phyloP scores from a whole-genome alignment of 2,888 invertebrate genomes.

The Hirtodrosophila cameraria region DNA sequence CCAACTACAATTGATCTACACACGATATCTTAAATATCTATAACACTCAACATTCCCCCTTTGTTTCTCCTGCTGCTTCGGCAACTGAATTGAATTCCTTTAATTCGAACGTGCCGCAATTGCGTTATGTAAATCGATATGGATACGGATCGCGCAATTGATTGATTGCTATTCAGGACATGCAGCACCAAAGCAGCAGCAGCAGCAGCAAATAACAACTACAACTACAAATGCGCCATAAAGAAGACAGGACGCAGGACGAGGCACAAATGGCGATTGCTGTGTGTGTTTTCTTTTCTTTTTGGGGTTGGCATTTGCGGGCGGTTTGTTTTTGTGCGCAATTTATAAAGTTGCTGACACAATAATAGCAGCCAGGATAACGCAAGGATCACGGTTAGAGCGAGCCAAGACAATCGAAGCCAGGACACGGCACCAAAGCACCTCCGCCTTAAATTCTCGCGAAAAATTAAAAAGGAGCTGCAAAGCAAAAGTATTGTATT shows the following conservation, averaged over 20 bases:
- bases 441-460: slow-evolving; percentile 77
- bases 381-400: slow-evolving; percentile 37
- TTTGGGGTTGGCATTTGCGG: slow-evolving; percentile 58
- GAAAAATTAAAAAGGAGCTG: slow-evolving; percentile 74
- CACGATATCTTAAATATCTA: slow-evolving; percentile 14
- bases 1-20: slow-evolving; percentile 23
- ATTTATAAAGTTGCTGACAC: slow-evolving; percentile 83
- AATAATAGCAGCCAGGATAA: slow-evolving; percentile 58
- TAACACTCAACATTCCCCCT: background rate
- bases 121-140: slow-evolving; percentile 76
- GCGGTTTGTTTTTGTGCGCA: slow-evolving; percentile 82
- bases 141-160: slow-evolving; percentile 64
- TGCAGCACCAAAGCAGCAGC: slow-evolving; percentile 59
- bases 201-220: slow-evolving; percentile 23
- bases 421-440: slow-evolving; percentile 47
- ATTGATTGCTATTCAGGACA: slow-evolving; percentile 71
- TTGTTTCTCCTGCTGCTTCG: background rate
- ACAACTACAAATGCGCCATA: too few relatives aligned
- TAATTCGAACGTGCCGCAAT: slow-evolving; percentile 63
- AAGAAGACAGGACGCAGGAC: slow-evolving; percentile 1
- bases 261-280: slow-evolving; percentile 11
- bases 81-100: slow-evolving; percentile 27
- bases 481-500: slow-evolving; percentile 62
- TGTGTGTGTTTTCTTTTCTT: slow-evolving; percentile 1
- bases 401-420: slow-evolving; percentile 10